Evolutionary conservation across 2,888 invertebrate species (phyloP).

Genomic region (Lepidonotus clava): DNA sequence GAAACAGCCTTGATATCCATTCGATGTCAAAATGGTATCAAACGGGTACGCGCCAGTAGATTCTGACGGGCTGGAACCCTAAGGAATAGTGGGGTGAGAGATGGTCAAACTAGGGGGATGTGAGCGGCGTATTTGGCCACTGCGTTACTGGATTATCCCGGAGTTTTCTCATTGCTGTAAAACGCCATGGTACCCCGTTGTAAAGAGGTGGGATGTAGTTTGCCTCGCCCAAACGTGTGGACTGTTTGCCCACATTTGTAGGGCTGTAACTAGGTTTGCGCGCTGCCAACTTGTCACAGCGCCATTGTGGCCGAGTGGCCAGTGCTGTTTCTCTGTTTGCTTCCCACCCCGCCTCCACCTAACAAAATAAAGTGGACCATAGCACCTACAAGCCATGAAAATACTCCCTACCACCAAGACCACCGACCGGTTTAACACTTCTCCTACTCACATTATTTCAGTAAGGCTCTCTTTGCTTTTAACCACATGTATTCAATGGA

Average conservation of each 20-base stretch:
- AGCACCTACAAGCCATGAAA: no score
- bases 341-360: not conserved
- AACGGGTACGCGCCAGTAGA: no score
- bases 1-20: no score
- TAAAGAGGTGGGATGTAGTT: not conserved
- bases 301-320: not conserved
- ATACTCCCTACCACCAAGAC: no score
- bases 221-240: not conserved
- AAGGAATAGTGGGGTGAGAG: no score
- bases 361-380: not conserved
- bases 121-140: not conserved
- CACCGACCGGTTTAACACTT: no score
- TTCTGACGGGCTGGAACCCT: no score
- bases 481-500: no score
- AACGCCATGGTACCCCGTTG: not conserved
- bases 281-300: slow-evolving; percentile 3
- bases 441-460: no score
- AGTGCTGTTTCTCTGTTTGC: not conserved
- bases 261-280: not conserved
- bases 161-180: not conserved
- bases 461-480: no score
- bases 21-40: no score
- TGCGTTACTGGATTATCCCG: not conserved
- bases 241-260: slow-evolving; percentile 7
- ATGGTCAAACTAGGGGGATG: no score